phyloP scores from a whole-genome alignment of 2,888 invertebrate genomes.

The Amblyteles armatorius region DNA sequence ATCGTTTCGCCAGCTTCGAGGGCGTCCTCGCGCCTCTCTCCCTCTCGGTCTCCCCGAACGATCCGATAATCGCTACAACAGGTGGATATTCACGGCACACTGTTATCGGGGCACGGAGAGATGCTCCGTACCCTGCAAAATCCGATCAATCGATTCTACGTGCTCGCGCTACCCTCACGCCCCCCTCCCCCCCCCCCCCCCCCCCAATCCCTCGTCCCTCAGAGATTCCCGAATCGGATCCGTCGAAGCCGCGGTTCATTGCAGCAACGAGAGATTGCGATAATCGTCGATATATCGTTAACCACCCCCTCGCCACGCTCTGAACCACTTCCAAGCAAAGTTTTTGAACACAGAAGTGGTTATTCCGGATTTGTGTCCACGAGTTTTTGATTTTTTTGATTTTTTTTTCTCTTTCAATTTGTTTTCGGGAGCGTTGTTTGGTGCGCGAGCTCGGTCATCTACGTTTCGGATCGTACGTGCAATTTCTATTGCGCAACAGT shows the following conservation, averaged over 20 bases:
- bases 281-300: slow-evolving; percentile 45
- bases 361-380: slow-evolving; percentile 76
- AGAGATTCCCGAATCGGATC: slow-evolving; percentile 53
- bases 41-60: slow-evolving; percentile 61
- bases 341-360: slow-evolving; percentile 83
- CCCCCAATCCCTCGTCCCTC: slow-evolving; percentile 20
- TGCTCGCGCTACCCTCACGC: slow-evolving; percentile 63
- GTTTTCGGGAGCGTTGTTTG: slow-evolving; percentile 60
- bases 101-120: slow-evolving; percentile 35
- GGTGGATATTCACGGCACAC: slow-evolving; percentile 71
- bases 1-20: slow-evolving; percentile 49
- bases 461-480: slow-evolving; percentile 28
- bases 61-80: slow-evolving; percentile 74
- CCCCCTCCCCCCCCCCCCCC: slow-evolving; percentile 4
- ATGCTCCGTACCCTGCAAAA: slow-evolving; percentile 51
- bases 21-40: slow-evolving; percentile 16
- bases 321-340: slow-evolving; percentile 69
- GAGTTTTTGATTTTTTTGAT: slow-evolving; percentile 30
- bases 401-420: slow-evolving; percentile 24
- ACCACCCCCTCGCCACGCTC: slow-evolving; percentile 22
- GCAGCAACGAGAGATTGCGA: slow-evolving; percentile 54
- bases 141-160: slow-evolving; percentile 67
- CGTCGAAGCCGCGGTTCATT: slow-evolving; percentile 45
- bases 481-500: slow-evolving; percentile 18
- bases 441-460: slow-evolving; percentile 65